Evolutionary conservation across 2,797 vertebrate species (phyloP).

Genomic region (Clarias platycephalus): DNA sequence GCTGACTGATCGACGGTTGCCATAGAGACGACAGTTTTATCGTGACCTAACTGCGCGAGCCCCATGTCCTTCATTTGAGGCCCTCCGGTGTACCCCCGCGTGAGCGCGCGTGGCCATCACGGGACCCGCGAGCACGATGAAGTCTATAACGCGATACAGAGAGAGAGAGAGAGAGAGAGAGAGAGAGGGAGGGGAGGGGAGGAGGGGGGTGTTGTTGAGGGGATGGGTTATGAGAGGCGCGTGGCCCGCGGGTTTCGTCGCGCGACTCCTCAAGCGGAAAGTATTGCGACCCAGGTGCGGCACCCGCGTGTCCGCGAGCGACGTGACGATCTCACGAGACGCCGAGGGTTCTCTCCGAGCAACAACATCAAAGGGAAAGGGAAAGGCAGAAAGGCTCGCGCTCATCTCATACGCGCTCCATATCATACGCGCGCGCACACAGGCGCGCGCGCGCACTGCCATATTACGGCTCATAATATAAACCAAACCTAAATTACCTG

Average conservation of each 20-base stretch:
- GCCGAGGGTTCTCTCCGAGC: constrained; percentile 46
- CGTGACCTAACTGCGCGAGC: constrained; percentile 14
- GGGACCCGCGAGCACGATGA: neutral
- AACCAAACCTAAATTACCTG: neutral
- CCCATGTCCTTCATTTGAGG: neutral
- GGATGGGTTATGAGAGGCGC: constrained; percentile 13
- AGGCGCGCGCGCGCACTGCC: too few species aligned
- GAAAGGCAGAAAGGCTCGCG: constrained; percentile 14
- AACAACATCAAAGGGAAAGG: constrained; percentile 29
- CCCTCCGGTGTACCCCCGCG: neutral
- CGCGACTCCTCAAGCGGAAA: constrained; percentile 78
- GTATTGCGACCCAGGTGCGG: constrained; percentile 80
- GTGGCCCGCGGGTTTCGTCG: constrained; percentile 70
- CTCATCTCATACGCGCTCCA: neutral
- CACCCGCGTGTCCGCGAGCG: constrained; percentile 75
- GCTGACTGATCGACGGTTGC: constrained; percentile 1
- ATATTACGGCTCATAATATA: neutral
- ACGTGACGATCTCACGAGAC: constrained; percentile 56
- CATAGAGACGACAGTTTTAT: neutral
- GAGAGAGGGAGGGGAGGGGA: too few species aligned
- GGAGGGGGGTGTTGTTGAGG: neutral
- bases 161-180: neutral
- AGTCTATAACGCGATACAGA: constrained; percentile 1
- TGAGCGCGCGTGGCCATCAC: neutral
- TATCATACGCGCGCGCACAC: neutral